Base-by-base conservation (phyloP, 2,797 vertebrate species). In the Helarctos malayanus region DNA sequence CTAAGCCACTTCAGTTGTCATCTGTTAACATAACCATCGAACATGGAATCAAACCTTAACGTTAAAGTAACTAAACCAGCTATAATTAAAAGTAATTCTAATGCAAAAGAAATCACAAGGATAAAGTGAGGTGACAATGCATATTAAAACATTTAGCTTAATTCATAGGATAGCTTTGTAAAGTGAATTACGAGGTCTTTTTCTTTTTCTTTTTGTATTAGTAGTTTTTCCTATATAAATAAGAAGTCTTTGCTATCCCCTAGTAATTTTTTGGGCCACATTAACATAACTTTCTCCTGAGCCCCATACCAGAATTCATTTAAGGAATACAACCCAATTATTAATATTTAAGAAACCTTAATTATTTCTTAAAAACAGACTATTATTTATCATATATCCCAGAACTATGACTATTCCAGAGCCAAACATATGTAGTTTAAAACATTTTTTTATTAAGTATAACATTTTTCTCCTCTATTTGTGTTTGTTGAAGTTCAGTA, bases 11-110 rank as follows among this genome's bases (percentile, higher is more conserved):
- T 93, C 41, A 65, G 5, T 85, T 52, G 54, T 5, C n/a, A 79
- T 75, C 32, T 83, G 15, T 63, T 94, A 68, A 91, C n/a, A 57
- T 14, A 87, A 27, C 82, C 45, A 76, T 32, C 75, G 45, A 23
- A n/a, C n/a, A 16, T 80, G 52, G 69, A 95, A 89, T 80, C 3
- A 75, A 84, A 86, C 5, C 29, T 83, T 83, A 61, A 54, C 16
- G 69, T 76, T 18, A 76, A 76, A 76, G 18, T 68, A 94, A 76
- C 41, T 29, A 89, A 93, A 61, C 4, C 14, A 80, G 45, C 1
- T 79, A 35, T 21, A 91, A 79, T 65, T 94, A 79, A 81, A 81
- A 88, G 27, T 49, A 86, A 96, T 68, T 93, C 3, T 73, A 56
- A 80, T 56, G 10, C 27, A 85, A 81, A 94, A 79, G 2, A 78